Percentiles rank a stretch among this genome's conserved stretches.
phyloP scores from a whole-genome alignment of 2,113 vertebrate species.

The Tinamus guttatus region DNA sequence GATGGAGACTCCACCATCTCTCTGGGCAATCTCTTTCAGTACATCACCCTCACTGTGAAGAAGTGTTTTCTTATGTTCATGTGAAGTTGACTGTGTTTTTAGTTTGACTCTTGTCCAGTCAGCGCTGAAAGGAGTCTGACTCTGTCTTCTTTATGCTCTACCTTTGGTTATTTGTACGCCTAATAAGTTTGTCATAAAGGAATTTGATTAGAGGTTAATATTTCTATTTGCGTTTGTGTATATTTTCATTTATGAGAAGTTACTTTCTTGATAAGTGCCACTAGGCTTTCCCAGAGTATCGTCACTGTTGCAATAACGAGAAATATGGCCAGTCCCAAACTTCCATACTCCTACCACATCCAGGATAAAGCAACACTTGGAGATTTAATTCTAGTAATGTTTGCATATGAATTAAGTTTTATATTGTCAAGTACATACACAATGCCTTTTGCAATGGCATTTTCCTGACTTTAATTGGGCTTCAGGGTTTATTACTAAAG shows the following conservation, averaged over 20 bases:
- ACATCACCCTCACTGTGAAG: no score
- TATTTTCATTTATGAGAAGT: background rate
- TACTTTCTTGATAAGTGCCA: background rate
- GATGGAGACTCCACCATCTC: no score
- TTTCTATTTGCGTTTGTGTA: background rate
- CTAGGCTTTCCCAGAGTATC: background rate
- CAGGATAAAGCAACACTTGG: background rate
- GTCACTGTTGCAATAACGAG: background rate
- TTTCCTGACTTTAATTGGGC: conserved; percentile 5
- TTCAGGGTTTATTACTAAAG: background rate
- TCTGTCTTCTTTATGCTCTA: no score
- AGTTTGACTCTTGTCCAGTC: no score
- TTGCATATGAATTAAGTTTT: background rate
- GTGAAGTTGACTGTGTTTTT: no score
- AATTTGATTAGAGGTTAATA: background rate
- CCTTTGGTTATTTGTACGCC: no score
- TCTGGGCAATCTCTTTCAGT: no score
- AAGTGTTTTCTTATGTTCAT: no score
- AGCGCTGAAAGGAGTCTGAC: no score
- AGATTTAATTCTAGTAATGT: background rate
- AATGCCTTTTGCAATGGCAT: background rate
- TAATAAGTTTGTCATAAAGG: background rate
- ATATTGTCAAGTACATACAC: background rate
- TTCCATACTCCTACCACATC: background rate
- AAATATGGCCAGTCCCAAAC: background rate